Evolutionary conservation across 2,797 vertebrate species (phyloP).

Genomic region (Peromyscus eremicus): DNA sequence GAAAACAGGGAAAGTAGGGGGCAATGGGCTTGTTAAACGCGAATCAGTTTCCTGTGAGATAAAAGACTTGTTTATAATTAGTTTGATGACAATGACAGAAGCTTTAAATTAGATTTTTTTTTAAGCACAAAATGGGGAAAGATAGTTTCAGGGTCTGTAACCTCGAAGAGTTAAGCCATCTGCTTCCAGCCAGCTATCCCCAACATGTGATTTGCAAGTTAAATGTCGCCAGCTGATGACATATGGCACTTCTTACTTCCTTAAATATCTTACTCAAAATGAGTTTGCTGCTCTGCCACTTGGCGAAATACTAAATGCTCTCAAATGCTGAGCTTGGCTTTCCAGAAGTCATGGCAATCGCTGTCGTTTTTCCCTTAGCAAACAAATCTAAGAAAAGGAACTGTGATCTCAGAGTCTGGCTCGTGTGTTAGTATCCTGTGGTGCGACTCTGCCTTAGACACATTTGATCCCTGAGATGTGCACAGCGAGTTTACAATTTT

Average conservation of each 20-base stretch:
- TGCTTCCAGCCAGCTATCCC: slow-evolving; percentile 68
- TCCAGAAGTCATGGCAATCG: slow-evolving; percentile 73
- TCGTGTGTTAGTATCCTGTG: not conserved
- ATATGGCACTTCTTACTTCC: slow-evolving; percentile 71
- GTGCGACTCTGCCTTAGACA: not conserved
- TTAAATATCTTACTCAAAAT: slow-evolving; percentile 75
- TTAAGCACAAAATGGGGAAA: slow-evolving; percentile 66
- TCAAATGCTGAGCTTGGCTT: slow-evolving; percentile 76
- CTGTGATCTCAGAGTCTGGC: not conserved
- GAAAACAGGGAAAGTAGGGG: not conserved
- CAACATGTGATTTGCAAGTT: slow-evolving; percentile 70
- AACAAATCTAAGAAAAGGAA: slow-evolving; percentile 69
- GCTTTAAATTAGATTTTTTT: slow-evolving; percentile 80
- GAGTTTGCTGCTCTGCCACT: slow-evolving; percentile 68
- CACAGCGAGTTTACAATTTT: slow-evolving; percentile 18
- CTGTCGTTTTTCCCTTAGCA: slow-evolving; percentile 64
- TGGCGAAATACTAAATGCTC: slow-evolving; percentile 76
- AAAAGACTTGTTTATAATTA: slow-evolving; percentile 77
- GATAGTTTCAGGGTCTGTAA: slow-evolving; percentile 65
- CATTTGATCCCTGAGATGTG: not conserved
- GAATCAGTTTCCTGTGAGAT: slow-evolving; percentile 65
- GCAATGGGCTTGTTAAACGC: slow-evolving; percentile 15
- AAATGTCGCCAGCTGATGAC: slow-evolving; percentile 72
- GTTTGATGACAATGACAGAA: slow-evolving; percentile 69
- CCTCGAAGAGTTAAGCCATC: slow-evolving; percentile 69